Base-by-base conservation (phyloP, 2,888 invertebrate species). In the Blastobasis adustella region DNA sequence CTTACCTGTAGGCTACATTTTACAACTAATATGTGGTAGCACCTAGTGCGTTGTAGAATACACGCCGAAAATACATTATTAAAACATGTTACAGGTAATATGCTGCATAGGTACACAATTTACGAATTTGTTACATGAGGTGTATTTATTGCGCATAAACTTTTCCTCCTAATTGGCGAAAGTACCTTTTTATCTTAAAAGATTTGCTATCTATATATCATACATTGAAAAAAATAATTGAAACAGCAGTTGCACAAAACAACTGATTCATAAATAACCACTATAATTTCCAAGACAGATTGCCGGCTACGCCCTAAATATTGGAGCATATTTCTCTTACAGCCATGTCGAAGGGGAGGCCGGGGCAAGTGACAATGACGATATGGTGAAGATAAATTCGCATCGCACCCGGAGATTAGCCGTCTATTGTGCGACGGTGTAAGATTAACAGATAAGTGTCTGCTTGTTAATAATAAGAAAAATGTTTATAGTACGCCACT, bases 391-490 rank as follows among this genome's bases (percentile, higher is more conserved):
- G 73, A 75, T 73, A 73, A 73, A 74, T 74, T 72, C 66, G 67
- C 71, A 75, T 85, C 85, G 79, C 85, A 82, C 79, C 75, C 68
- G 68, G 73, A 81, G 87, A 87, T 87, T 87, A 87, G 82, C 79
- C 57, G 57, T 71, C 65, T 23, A 83, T 87, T 88, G 87, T 86
- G 67, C 62, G 63, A 67, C 75, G 66, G 83, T 81, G 83, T 81
- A 83, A 87, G 87, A 88, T 88, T 86, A 86, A 84, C 81, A 82
- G 87, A 88, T 88, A 87, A 86, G 86, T 86, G 82, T 79, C 76
- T 78, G 62, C 77, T 80, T 70, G 79, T 79, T 83, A 86, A 85
- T 86, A 86, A 86, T 86, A 87, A 79, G 62, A 75, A 66, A 65
- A 67, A 80, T 84, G 82, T 84, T 82, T 82, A 66, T 74, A 72